Base-by-base conservation (phyloP, 2,797 vertebrate species). In the Florisuga fusca region DNA sequence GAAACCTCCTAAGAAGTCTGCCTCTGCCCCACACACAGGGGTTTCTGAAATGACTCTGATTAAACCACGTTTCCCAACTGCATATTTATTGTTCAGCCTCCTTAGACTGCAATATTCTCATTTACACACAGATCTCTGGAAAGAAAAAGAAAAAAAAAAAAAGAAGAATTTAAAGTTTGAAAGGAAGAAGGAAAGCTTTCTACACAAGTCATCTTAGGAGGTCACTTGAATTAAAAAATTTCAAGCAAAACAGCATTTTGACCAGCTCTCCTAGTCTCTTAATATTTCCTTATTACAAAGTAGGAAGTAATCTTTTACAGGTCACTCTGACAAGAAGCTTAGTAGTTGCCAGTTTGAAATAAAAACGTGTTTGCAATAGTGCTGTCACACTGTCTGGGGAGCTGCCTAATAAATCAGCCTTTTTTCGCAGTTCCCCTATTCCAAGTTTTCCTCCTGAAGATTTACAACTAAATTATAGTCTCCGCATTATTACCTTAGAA, bases 241-340 rank as follows among this genome's bases (percentile, higher is more conserved):
- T 84, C 10, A 22, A 63, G 53, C 31, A 57, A 87, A 89, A 33
- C 25, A 90, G 29, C 2, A 2, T 84, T 94, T 76, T 67, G 31
- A 88, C 45, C 71, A 58, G 10, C 16, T 84, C 55, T 94, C 36
- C 73, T 29, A 33, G 17, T 54, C 31, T 61, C 48, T 71, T 51
- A 64, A 3, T 79, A 80, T 62, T 87, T 93, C 57, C 75, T 74
- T 54, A 27, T 75, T 90, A 57, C 9, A 26, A 86, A 79, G 51
- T 50, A 95, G 67, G 83, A 95, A 88, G 67, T 93, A 50, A 89
- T 71, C 59, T 74, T 80, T 79, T 61, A 82, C 87, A 64, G 67
- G 77, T 88, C 85, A 94, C 38, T 86, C 73, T 4, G 33, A 82
- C 82, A 93, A 90, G 80, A 82, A 80, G 59, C 74, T 69, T 69